A percentile compares a stretch with the other conserved stretches of the same genome.
Evolutionary conservation across 2,113 vertebrate genomes (phyloP).

Genomic region (Megatriorchis doriae): DNA sequence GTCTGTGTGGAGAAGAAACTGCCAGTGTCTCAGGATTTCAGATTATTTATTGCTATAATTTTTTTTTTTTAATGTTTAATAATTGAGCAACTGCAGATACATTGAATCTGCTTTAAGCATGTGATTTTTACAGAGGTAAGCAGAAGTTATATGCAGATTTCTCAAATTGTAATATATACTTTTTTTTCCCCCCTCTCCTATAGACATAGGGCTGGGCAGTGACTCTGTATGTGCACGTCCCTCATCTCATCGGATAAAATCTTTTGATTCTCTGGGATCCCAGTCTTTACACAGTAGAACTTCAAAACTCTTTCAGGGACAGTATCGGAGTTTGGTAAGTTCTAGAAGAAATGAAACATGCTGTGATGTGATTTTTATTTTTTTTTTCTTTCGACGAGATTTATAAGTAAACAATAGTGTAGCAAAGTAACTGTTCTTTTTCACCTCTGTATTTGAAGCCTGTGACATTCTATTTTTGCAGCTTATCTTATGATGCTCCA

Average conservation of each 20-base stretch:
- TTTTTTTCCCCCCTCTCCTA: not conserved
- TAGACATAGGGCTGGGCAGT: constrained; percentile 95
- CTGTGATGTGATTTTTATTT: not conserved
- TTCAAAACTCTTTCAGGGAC: constrained; percentile 93
- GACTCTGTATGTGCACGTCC: constrained; percentile 92
- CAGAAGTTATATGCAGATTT: not conserved
- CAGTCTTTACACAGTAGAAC: constrained; percentile 87
- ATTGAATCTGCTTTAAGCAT: not conserved
- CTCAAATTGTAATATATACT: not conserved
- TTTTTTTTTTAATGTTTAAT: not conserved
- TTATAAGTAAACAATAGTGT: not conserved
- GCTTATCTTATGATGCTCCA: not conserved
- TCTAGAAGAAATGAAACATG: not conserved
- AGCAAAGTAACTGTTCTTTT: not conserved
- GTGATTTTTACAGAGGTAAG: not conserved
- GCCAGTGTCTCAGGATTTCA: not conserved
- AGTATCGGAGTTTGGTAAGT: constrained; percentile 97
- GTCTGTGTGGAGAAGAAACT: not conserved
- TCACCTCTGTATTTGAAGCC: not conserved
- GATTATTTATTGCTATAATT: not conserved
- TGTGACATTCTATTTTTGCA: not conserved
- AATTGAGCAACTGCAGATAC: not conserved
- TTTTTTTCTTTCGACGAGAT: not conserved
- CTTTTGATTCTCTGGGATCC: constrained; percentile 91
- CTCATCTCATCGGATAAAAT: constrained; percentile 92